These are phyloP conservation scores for Neopelma chrysocephalum DNA, from an alignment of 2,797 vertebrate species.

Conservation along the genomic window DNA sequence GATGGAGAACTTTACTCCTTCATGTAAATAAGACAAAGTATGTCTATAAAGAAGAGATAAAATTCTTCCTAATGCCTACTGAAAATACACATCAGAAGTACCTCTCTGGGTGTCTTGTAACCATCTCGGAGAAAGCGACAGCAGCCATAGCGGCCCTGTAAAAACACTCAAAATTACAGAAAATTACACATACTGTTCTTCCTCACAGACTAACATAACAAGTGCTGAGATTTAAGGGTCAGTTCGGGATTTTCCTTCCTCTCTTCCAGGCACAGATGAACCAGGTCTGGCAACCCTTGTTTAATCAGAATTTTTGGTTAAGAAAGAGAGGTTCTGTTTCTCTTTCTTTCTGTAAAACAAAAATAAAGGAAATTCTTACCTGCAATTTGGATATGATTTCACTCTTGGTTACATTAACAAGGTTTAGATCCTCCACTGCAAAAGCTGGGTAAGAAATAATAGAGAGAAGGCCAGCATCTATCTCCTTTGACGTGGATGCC, in stretches of 20 bases:
- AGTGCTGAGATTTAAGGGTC: not conserved
- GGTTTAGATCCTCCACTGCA: slow-evolving; percentile 91
- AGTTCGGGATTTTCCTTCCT: not conserved
- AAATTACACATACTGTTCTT: not conserved
- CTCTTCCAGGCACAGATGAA: not conserved
- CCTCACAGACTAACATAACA: not conserved
- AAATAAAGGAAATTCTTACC: slow-evolving; percentile 74
- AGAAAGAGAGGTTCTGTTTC: not conserved
- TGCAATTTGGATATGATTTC: slow-evolving; percentile 96
- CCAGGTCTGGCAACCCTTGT: not conserved
- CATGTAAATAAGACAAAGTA: not conserved
- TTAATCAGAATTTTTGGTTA: not conserved
- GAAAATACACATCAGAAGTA: slow-evolving; percentile 62
- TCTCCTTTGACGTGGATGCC: slow-evolving; percentile 97
- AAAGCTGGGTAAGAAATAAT: slow-evolving; percentile 98
- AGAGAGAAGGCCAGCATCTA: slow-evolving; percentile 95
- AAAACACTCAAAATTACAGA: not conserved
- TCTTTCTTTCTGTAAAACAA: not conserved
- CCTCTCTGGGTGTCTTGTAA: slow-evolving; percentile 96
- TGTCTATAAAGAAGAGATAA: not conserved
- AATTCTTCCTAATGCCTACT: not conserved
- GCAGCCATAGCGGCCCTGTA: slow-evolving; percentile 94
- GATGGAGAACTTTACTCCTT: not conserved
- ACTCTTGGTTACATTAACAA: slow-evolving; percentile 92
- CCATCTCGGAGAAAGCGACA: slow-evolving; percentile 97